phyloP scores from a whole-genome alignment of 2,888 invertebrate species.

The Acleris literana region DNA sequence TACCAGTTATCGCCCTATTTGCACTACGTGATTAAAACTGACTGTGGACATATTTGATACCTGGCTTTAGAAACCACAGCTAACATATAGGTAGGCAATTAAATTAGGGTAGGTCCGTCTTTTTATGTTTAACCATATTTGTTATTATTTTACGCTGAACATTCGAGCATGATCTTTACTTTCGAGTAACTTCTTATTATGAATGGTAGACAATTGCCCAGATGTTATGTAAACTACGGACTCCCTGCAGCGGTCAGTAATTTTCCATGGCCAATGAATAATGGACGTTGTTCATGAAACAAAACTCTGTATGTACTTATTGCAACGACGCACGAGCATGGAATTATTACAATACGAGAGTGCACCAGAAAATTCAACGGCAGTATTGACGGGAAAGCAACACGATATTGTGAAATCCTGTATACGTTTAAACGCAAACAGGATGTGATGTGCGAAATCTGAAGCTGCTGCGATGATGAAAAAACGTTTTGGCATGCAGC shows the following conservation, averaged over 20 bases:
- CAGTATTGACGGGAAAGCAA: slow-evolving; percentile 33
- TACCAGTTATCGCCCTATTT: slow-evolving; percentile 16
- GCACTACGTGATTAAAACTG: neutral
- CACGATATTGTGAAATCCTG: slow-evolving; percentile 13
- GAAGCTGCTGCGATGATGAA: neutral
- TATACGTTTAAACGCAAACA: slow-evolving; percentile 7
- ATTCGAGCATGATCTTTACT: slow-evolving; percentile 12
- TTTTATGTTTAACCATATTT: neutral
- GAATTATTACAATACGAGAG: slow-evolving; percentile 44
- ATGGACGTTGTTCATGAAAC: slow-evolving; percentile 72
- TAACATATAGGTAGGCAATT: neutral
- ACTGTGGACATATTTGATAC: slow-evolving; percentile 10
- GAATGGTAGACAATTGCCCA: slow-evolving; percentile 23
- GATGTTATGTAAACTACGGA: slow-evolving; percentile 34
- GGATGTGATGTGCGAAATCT: slow-evolving; percentile 8
- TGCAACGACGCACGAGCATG: slow-evolving; percentile 41
- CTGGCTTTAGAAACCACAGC: neutral
- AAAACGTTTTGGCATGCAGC: neutral
- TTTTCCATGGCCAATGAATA: slow-evolving; percentile 48
- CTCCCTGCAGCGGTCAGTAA: slow-evolving; percentile 25
- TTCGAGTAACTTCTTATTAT: slow-evolving; percentile 25
- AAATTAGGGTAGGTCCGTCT: neutral
- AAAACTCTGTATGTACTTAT: slow-evolving; percentile 48
- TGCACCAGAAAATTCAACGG: slow-evolving; percentile 54
- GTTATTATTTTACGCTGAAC: neutral